Base-by-base conservation (phyloP, 2,113 vertebrate species). In the Misgurnus mizolepis region DNA sequence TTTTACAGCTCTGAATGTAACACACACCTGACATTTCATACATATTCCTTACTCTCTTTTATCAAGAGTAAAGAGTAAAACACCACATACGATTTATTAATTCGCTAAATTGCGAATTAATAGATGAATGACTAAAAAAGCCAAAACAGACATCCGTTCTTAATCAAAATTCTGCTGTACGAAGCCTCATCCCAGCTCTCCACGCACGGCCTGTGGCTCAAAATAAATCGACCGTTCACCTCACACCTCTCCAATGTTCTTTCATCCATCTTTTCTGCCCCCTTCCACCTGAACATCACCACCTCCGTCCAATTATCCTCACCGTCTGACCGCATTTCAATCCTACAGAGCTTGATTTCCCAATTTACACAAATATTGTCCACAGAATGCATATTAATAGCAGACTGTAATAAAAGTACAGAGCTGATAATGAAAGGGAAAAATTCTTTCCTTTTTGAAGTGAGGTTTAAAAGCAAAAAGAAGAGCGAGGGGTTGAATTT, bases 401-500 rank as follows among this genome's bases (percentile, higher is more conserved):
- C 62, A 76, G 14, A 50, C 6, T 84, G 81, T 82, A 68, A 84
- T 72, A 73, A 86, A 7, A 85, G 76, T 17, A 83, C 73, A 73
- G 74, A 83, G 81, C 83, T 55, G 72, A 66, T 47, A 81, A 85
- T 56, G 67, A 82, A 79, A 74, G 15, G n/a, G 0, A 82, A 40
- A 80, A 84, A 58, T 70, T 80, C n/a, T 41, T 73, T 81, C 41
- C 40, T 60, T 81, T 91, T 89, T 89, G 83, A 87, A 91, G 87
- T 80, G 6, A 7, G 65, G 64, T 47, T 86, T 82, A 74, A 82
- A 87, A 77, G 82, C 80, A 62, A 49, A 89, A 84, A 76, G 86
- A 88, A 80, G 75, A 84, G 81, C 75, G 45, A 49, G 6, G 80
- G 65, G 80, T 60, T 86, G 77, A 79, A 81, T 74, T 82, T 84